These are phyloP conservation scores for Pygoscelis adeliae DNA, from an alignment of 2,113 vertebrate genomes.

Conservation along the genomic window DNA sequence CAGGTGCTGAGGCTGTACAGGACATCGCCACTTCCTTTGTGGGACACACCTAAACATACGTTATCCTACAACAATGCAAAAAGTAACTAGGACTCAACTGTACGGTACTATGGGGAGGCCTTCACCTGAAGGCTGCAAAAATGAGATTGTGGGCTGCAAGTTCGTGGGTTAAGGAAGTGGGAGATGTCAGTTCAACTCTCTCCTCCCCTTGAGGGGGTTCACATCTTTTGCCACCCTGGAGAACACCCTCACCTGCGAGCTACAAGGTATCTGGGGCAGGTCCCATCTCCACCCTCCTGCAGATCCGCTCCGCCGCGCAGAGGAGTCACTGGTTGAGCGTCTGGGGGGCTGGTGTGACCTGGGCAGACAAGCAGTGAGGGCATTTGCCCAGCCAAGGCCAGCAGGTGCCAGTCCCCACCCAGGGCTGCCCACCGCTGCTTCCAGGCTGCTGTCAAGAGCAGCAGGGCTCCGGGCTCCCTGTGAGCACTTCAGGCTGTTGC, in stretches of 20 bases:
- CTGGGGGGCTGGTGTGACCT: fast-evolving
- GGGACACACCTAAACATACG: fast-evolving
- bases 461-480: background rate
- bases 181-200: background rate
- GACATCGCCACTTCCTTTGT: background rate
- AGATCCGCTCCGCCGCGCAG: fast-evolving
- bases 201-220: background rate
- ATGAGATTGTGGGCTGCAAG: background rate
- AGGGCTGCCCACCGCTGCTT: fast-evolving
- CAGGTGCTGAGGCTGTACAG: background rate
- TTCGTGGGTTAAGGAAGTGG: background rate
- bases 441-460: background rate
- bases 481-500: background rate
- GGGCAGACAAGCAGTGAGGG: background rate
- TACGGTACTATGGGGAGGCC: fast-evolving
- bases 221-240: background rate
- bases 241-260: background rate
- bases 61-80: background rate
- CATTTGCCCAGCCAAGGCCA: fast-evolving
- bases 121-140: background rate
- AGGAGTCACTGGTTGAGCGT: fast-evolving
- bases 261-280: background rate
- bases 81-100: background rate
- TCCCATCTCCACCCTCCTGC: background rate
- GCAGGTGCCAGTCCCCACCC: fast-evolving